Conservation (phyloP, 2,113 vertebrate species). For the Coracopsis vasa region DNA sequence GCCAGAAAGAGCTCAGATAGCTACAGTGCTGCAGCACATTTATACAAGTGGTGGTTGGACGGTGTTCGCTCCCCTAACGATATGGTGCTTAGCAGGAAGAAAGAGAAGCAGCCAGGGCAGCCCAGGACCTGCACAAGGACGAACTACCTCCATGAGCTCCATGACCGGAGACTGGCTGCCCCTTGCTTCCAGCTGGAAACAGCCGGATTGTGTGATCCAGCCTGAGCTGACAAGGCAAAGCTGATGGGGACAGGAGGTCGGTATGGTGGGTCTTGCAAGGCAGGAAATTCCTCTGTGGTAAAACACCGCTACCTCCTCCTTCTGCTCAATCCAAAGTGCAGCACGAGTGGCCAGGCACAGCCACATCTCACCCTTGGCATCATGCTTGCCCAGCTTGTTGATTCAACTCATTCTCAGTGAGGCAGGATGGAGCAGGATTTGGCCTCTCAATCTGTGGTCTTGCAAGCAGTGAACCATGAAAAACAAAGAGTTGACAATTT, state of each 20-base stretch:
- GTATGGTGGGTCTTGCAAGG: not conserved
- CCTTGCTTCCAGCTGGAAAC: not conserved
- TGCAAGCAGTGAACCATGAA: not conserved
- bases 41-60: not conserved
- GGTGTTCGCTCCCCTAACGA: not conserved
- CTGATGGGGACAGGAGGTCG: not conserved
- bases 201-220: not conserved
- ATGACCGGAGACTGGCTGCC: rapidly evolving
- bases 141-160: rapidly evolving
- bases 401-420: not conserved
- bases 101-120: not conserved
- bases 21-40: not conserved
- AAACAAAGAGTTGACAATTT: constrained; percentile 51
- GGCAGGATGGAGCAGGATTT: not conserved
- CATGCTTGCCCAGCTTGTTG: not conserved
- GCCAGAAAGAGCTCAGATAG: not conserved
- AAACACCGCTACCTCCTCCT: not conserved
- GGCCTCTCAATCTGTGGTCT: not conserved
- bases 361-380: rapidly evolving
- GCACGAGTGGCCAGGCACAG: rapidly evolving
- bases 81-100: not conserved
- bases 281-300: not conserved
- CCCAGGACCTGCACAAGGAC: not conserved
- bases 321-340: not conserved
- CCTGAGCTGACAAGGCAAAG: not conserved